Evolutionary conservation across 2,113 vertebrate genomes (phyloP), one percentile per base, ranked within the genome.

Genomic region (Galeopterus variegatus): DNA sequence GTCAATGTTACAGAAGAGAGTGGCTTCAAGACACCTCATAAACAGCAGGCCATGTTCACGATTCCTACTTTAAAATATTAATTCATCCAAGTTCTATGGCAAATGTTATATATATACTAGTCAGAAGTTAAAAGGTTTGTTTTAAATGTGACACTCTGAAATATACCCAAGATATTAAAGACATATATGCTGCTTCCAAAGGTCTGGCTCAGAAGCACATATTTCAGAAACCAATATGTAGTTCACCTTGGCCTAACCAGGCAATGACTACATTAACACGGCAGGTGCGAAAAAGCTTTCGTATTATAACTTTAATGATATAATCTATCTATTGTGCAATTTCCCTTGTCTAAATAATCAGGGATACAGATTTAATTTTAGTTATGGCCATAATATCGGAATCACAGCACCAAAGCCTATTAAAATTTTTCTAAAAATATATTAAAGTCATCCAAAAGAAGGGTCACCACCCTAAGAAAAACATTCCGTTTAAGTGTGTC

Each of bases 81-180:
- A 89, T 28, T 85, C 62, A 77, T 85, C 23, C 24, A 65, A 84
- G 54, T 60, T 50, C 67, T 69, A 62, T 0, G 23, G 36, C 36
- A 89, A 89, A 76, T 80, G 31, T 1, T 52, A 81, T 41, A 95
- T 17, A 95, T 15, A 82, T n/a, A 94, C 17, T 86, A 75, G 56
- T 88, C 6, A 93, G 45, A 8, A 97, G 65, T 85, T 81, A 95
- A 96, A 96, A 93, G 41, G 95, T 62, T 0, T 85, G 89, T 83
- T 95, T 95, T 92, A 96, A 97, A 72, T 10, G 28, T 85, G 65
- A 69, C 9, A 77, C 80, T 98, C 26, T 96, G 87, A 97, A 98
- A 98, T 88, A 64, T 0, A 0, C 83, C 92, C 72, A 96, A 13
- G 45, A 93, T 60, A 97, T 69, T 82, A 97, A 95, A 98, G 88